Base-by-base conservation (phyloP, 2,888 invertebrate genomes). In the Rhogogaster chlorosoma region DNA sequence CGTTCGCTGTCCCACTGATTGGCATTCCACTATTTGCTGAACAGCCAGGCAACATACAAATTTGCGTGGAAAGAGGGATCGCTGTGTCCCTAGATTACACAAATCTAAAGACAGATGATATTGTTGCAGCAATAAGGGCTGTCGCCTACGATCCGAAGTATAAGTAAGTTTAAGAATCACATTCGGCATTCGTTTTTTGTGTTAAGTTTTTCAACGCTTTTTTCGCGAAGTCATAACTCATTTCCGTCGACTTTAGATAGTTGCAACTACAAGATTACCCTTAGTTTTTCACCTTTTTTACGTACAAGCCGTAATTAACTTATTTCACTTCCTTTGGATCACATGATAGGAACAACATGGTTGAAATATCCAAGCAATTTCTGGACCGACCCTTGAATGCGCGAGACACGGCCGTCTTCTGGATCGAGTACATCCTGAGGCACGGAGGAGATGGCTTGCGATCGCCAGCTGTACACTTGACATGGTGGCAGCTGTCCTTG, bases 21-120 rank as follows among this genome's bases (percentile, higher is more conserved):
- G 91, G 90, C 0, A 85, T 93, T 32, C 93, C 93, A 0, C 84
- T 93, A 0, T 92, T 91, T 71, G 91, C 89, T 0, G 93, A 93
- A 87, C 93, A 93, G 42, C 6, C 9, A 6, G 15, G 73, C 1
- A 92, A 92, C 57, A 84, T 91, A 0, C 53, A 85, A 22, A 86
- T 84, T n/a, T 88, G 86, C 2, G 89, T 61, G 2, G 29, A 84
- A 0, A 89, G 86, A 67, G 88, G 90, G 0, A 61, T 91, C 0
- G 89, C 87, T 0, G 67, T 91, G n/a, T 77, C 84, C 1, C 26
- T 92, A 6, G 80, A 83, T 0, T 4, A 88, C 36, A 0, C 84
- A 0, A 84, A 90, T 1, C 26, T 92, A 0, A 90, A 89, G 0
- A 88, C 87, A 6, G 87, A 90, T 32, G 85, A 84, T 3, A 84